phyloP scores from a whole-genome alignment of 53 echinoderm and acorn worm genomes.

The Astropecten irregularis region DNA sequence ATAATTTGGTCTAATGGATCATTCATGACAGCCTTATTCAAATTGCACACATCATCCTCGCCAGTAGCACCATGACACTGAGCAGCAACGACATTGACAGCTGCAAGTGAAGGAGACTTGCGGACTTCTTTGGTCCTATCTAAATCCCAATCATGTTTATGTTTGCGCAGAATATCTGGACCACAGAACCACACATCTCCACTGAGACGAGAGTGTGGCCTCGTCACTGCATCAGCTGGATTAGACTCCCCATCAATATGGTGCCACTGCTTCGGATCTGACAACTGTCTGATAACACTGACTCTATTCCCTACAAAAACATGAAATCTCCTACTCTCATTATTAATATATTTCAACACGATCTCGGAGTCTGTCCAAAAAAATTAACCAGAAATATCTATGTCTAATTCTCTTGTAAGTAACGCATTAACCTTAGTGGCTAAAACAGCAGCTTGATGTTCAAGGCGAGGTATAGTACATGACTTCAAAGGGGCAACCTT shows the following conservation, averaged over 20 bases:
- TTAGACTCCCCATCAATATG: conserved; percentile 38
- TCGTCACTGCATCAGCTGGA: conserved; percentile 41
- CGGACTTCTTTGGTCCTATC: neutral
- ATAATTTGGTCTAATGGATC: conserved; percentile 44
- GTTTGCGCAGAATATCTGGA: conserved; percentile 30
- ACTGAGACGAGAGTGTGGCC: neutral
- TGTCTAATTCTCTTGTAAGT: conserved; percentile 24
- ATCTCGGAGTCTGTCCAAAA: conserved; percentile 46
- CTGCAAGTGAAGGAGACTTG: neutral
- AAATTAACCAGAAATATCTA: conserved; percentile 5
- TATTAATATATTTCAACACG: conserved; percentile 24
- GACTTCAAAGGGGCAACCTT: conserved; percentile 11
- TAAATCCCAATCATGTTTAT: neutral
- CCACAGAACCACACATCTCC: conserved; percentile 25
- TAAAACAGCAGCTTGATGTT: conserved; percentile 15
- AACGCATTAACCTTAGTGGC: conserved; percentile 4
- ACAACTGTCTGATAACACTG: neutral
- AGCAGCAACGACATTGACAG: neutral
- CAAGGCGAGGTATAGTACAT: conserved; percentile 19
- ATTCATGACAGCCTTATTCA: neutral
- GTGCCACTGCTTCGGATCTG: conserved; percentile 44
- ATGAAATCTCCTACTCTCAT: conserved; percentile 14
- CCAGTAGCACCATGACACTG: neutral
- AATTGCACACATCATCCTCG: neutral
- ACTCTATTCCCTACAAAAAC: conserved; percentile 59